phyloP scores from a whole-genome alignment of 2,113 vertebrate species.

The Perognathus longimembris region DNA sequence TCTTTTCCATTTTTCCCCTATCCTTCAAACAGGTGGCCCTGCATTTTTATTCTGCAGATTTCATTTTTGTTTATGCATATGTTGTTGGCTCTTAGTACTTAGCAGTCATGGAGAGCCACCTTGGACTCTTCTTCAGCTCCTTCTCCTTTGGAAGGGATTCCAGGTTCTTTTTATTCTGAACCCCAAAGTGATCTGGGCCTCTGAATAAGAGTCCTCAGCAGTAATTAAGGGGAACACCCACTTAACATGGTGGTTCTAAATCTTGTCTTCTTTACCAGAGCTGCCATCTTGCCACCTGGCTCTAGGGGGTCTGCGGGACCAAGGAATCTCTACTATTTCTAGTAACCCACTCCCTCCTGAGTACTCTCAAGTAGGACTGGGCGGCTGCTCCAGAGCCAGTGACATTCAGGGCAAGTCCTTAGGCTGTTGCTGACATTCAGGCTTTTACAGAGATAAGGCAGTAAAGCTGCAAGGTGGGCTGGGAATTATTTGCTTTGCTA shows the following conservation, averaged over 20 bases:
- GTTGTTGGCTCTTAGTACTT: not conserved
- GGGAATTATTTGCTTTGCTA: constrained; percentile 27
- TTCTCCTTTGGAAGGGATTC: not conserved
- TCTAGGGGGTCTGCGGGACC: not conserved
- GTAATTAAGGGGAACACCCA: not conserved
- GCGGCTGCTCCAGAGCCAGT: not conserved
- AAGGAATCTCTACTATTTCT: accelerated
- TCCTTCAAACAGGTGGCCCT: not conserved
- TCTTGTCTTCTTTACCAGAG: not conserved
- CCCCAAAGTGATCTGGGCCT: not conserved
- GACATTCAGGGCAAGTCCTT: not conserved
- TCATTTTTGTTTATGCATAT: not conserved
- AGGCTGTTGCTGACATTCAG: not conserved
- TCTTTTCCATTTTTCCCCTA: not conserved
- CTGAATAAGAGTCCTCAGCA: not conserved
- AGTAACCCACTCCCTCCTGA: not conserved
- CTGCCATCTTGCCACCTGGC: not conserved
- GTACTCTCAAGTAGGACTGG: not conserved
- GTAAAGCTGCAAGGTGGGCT: not conserved
- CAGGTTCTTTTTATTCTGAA: not conserved
- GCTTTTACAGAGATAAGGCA: constrained; percentile 24
- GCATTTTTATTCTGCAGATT: not conserved
- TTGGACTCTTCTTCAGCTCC: too few species aligned
- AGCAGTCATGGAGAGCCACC: too few species aligned
- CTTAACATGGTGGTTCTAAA: not conserved